Percentiles rank a stretch among this genome's conserved stretches.
Conservation (phyloP, 1,140 invertebrate species). For the Sycophila sp. region DNA sequence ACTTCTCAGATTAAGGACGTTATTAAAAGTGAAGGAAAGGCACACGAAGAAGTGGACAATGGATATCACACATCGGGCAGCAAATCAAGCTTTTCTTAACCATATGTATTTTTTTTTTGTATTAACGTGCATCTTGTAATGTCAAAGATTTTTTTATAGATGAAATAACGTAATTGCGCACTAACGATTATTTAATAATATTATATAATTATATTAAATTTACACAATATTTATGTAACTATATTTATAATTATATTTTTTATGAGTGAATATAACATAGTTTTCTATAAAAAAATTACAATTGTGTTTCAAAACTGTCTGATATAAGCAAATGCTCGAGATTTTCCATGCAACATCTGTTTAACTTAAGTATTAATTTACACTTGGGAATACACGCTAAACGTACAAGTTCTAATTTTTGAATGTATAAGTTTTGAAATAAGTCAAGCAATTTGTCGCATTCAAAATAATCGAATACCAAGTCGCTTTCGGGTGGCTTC, state of each 20-base stretch:
- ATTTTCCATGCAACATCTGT: constrained; percentile 7
- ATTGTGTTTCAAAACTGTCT: constrained; percentile 9
- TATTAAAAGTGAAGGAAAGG: constrained; percentile 6
- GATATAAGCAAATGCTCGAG: constrained; percentile 1
- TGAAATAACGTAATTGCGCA: constrained; percentile 4
- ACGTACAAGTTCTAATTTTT: constrained; percentile 50
- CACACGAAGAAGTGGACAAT: constrained; percentile 49
- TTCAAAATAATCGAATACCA: constrained; percentile 49
- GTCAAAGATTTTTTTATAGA: constrained; percentile 30
- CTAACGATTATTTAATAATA: constrained; percentile 18
- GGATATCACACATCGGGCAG: constrained; percentile 56
- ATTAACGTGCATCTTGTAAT: constrained; percentile 16
- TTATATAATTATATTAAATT: constrained; percentile 22
- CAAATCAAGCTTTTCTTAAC: constrained; percentile 43
- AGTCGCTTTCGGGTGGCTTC: constrained; percentile 49
- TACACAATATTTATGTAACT: constrained; percentile 25
- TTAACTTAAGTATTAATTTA: constrained; percentile 42
- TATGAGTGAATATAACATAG: constrained; percentile 37
- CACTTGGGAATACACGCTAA: constrained; percentile 46
- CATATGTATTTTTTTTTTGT: constrained; percentile 32
- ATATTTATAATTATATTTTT: constrained; percentile 41
- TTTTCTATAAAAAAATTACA: constrained; percentile 35
- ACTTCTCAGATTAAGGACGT: constrained; percentile 40
- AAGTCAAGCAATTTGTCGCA: constrained; percentile 45
- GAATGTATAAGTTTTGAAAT: constrained; percentile 48